phyloP scores from a whole-genome alignment of 1,140 invertebrate genomes.

The Calliphora vicina region DNA sequence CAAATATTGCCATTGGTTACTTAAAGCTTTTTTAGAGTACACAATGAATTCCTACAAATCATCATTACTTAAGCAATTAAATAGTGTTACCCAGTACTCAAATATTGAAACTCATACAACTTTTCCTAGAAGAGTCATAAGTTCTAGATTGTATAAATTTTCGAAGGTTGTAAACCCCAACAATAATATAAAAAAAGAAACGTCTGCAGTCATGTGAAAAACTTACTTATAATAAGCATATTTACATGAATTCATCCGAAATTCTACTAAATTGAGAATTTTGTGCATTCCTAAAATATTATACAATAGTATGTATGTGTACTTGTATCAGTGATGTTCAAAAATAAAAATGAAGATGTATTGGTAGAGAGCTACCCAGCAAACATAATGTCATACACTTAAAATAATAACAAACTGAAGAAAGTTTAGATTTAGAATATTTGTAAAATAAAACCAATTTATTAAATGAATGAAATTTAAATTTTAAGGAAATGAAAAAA shows the following conservation, averaged over 20 bases:
- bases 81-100: slow-evolving; percentile 49
- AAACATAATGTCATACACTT: no score
- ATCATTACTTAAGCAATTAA: slow-evolving; percentile 55
- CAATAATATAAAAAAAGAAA: neutral
- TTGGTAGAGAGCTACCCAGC: no score
- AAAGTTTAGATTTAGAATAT: no score
- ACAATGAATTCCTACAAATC: slow-evolving; percentile 77
- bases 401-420: no score
- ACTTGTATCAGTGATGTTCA: no score
- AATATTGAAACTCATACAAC: neutral
- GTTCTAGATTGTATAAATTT: neutral
- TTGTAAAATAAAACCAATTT: no score
- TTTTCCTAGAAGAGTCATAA: neutral
- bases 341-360: no score
- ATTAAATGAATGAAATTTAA: no score
- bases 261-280: neutral
- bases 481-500: no score
- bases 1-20: slow-evolving; percentile 92
- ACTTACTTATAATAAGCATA: neutral
- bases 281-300: no score
- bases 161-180: neutral
- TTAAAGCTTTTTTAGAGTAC: slow-evolving; percentile 92
- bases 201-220: neutral
- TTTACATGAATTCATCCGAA: neutral
- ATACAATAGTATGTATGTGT: no score